A percentile compares a stretch with the other conserved stretches of the same genome.
Evolutionary conservation across 2,888 invertebrate genomes (phyloP).

Genomic region (Priocnemis perturbator): DNA sequence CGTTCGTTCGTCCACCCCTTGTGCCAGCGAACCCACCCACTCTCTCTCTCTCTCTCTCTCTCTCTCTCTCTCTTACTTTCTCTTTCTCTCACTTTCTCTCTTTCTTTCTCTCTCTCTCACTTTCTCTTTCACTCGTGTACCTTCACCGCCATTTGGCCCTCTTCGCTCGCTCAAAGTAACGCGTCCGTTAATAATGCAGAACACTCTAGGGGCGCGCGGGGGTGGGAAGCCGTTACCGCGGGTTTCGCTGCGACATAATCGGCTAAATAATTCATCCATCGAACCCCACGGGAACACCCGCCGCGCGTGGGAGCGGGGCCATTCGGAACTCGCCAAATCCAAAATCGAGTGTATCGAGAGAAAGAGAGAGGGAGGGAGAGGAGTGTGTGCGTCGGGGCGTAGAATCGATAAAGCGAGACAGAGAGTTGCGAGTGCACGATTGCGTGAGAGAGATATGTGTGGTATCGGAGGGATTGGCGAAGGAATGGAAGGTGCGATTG

Average conservation of each 20-base stretch:
- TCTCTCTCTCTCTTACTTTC: background rate
- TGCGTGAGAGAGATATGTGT: too few species aligned
- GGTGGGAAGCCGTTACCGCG: slow-evolving; percentile 40
- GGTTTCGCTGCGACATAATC: slow-evolving; percentile 55
- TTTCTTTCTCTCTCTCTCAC: background rate
- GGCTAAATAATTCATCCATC: slow-evolving; percentile 62
- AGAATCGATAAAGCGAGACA: too few species aligned
- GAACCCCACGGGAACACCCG: slow-evolving; percentile 38
- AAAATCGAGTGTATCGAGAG: slow-evolving; percentile 40
- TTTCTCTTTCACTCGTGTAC: background rate
- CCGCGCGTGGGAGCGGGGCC: slow-evolving; percentile 50
- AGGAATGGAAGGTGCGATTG: too few species aligned
- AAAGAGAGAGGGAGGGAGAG: background rate
- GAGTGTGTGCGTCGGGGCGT: too few species aligned
- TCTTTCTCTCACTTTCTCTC: background rate
- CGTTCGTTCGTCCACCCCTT: background rate
- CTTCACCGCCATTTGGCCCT: background rate
- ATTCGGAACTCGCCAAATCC: slow-evolving; percentile 42
- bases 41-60: too few species aligned
- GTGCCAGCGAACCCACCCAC: too few species aligned
- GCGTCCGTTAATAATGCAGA: slow-evolving; percentile 40
- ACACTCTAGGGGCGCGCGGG: slow-evolving; percentile 20
- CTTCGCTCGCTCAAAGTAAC: background rate
- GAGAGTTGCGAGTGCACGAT: too few species aligned
- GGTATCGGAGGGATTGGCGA: too few species aligned